A percentile compares a stretch with the other conserved stretches of the same genome.
Evolutionary conservation across 1,140 invertebrate genomes (phyloP).

Genomic region (Tetranychus cinnabarinus): DNA sequence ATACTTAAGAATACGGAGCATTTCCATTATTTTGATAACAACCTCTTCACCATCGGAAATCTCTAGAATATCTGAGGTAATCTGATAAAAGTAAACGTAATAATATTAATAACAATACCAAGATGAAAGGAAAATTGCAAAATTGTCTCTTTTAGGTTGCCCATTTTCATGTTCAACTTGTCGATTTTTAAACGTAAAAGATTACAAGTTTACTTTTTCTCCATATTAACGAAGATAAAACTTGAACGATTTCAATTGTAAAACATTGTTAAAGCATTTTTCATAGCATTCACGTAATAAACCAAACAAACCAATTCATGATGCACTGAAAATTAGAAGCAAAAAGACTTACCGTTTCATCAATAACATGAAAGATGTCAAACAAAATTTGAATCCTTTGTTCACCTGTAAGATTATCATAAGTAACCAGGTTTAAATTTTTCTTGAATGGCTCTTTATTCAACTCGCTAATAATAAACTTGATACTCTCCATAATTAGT

Average conservation of each 20-base stretch:
- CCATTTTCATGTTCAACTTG: not conserved
- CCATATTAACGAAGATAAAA: not conserved
- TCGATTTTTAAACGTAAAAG: not conserved
- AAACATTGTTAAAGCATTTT: not conserved
- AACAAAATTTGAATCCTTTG: conserved; percentile 45
- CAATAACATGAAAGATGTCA: conserved; percentile 39
- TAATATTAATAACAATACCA: not conserved
- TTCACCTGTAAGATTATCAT: conserved; percentile 48
- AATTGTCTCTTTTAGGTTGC: not conserved
- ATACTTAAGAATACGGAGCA: conserved; percentile 39
- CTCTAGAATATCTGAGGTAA: not conserved
- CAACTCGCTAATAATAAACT: conserved; percentile 26
- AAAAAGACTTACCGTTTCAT: conserved; percentile 24
- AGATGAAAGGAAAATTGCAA: not conserved
- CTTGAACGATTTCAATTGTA: not conserved
- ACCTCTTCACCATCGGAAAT: conserved; percentile 17
- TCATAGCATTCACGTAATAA: not conserved
- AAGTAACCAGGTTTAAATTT: conserved; percentile 57
- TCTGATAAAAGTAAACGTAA: not conserved
- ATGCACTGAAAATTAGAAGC: not conserved
- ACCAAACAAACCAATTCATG: not conserved
- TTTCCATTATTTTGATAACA: conserved; percentile 20
- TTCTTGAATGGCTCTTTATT: conserved; percentile 45
- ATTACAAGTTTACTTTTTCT: not conserved
- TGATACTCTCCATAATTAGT: not conserved